These are phyloP conservation scores for Coregonus suidteri DNA, from an alignment of 2,797 vertebrate genomes.

Conservation along the genomic window DNA sequence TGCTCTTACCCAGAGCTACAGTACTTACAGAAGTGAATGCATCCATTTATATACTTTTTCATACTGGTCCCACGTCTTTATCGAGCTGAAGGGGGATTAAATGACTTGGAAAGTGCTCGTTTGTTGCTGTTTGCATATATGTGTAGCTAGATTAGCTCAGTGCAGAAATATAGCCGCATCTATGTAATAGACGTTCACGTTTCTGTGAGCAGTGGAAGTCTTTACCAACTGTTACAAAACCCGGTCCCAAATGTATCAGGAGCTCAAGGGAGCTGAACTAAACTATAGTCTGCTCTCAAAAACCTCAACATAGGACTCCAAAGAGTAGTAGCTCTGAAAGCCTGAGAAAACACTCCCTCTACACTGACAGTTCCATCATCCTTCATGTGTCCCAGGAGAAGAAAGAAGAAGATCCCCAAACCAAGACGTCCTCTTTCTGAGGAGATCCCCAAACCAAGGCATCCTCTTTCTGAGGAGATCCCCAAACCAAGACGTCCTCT, in stretches of 20 bases:
- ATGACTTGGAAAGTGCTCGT: constrained; percentile 14
- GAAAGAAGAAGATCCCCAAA: background rate
- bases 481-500: too few relatives aligned
- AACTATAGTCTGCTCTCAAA: constrained; percentile 25
- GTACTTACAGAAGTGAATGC: too few relatives aligned
- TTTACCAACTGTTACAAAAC: background rate
- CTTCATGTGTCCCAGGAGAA: constrained; percentile 28
- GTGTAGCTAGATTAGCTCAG: background rate
- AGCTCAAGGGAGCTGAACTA: background rate
- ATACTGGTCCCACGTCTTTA: background rate
- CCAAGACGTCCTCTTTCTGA: background rate
- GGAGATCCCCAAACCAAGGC: too few relatives aligned
- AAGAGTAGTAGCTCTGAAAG: constrained; percentile 29
- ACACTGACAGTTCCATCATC: constrained; percentile 28
- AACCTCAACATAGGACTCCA: constrained; percentile 12
- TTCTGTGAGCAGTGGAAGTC: background rate
- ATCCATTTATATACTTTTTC: too few relatives aligned
- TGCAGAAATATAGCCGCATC: background rate
- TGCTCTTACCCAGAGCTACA: too few relatives aligned
- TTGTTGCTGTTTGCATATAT: constrained; percentile 25
- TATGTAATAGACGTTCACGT: background rate
- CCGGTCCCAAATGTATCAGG: background rate
- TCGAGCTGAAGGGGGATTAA: constrained; percentile 15
- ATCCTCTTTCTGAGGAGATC: too few relatives aligned
- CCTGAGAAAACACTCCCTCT: constrained; percentile 41